A percentile compares a stretch with the other conserved stretches of the same genome.
Conservation (phyloP, 2,797 vertebrate genomes). For the Lagodon rhomboides region DNA sequence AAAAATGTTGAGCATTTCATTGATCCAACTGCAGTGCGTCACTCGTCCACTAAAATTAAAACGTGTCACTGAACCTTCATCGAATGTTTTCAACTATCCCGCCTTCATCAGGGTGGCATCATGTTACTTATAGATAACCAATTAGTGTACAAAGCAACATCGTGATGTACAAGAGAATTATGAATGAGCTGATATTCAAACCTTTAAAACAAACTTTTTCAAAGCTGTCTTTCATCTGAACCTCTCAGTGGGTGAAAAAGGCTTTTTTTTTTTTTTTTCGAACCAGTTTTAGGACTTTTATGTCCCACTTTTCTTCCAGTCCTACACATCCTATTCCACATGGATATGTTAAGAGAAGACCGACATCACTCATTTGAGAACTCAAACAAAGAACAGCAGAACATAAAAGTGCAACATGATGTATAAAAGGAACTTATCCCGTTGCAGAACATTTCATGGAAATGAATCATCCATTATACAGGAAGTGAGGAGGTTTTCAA, state of each 20-base stretch:
- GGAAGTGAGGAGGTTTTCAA: neutral
- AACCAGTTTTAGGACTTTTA: neutral
- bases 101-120: neutral
- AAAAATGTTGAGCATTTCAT: neutral
- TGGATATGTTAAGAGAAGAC: neutral
- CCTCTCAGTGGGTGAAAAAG: neutral
- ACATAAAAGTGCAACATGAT: neutral
- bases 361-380: neutral
- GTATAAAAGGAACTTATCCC: neutral
- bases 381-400: neutral
- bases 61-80: neutral
- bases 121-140: neutral
- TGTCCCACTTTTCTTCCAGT: neutral
- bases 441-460: neutral
- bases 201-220: neutral
- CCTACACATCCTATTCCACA: neutral
- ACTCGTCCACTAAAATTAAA: neutral
- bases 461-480: neutral
- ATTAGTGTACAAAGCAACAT: neutral
- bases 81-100: neutral
- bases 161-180: neutral
- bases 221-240: neutral
- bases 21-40: too few species aligned
- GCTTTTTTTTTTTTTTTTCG: too few species aligned
- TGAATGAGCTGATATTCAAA: neutral